phyloP scores from a whole-genome alignment of 2,797 vertebrate species.

The Apodemus agrarius region DNA sequence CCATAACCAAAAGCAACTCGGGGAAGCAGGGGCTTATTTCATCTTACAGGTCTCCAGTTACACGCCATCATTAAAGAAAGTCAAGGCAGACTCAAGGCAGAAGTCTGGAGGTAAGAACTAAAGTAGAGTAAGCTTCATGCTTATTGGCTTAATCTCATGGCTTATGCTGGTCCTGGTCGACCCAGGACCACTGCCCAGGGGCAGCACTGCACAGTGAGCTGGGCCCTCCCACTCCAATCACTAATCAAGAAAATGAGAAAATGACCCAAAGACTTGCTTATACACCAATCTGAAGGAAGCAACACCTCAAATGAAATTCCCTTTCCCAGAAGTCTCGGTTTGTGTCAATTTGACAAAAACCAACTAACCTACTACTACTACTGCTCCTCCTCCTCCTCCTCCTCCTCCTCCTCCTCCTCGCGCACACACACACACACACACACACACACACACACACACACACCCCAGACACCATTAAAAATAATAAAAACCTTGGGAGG shows the following conservation, averaged over 20 bases:
- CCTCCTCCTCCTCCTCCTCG: too few species aligned
- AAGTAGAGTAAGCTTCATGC: not conserved
- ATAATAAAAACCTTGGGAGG: not conserved
- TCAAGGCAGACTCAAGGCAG: not conserved
- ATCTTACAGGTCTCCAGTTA: too few species aligned
- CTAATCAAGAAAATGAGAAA: not conserved
- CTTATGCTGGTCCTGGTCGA: too few species aligned
- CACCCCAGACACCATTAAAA: not conserved
- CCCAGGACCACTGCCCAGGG: not conserved
- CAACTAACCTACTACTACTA: not conserved
- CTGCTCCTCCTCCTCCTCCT: too few species aligned
- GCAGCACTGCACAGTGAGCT: too few species aligned
- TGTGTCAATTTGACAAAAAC: not conserved
- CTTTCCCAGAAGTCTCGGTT: not conserved
- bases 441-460: too few species aligned
- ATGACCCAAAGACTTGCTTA: not conserved
- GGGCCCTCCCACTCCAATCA: too few species aligned
- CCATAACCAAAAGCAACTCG: not conserved
- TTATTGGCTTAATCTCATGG: not conserved
- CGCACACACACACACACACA: too few species aligned
- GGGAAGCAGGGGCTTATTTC: not conserved
- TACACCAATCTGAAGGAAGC: not conserved
- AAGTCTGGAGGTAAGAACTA: not conserved
- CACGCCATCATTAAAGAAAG: not conserved
- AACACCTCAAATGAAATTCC: not conserved